A percentile compares a stretch with the other conserved stretches of the same genome.
phyloP scores from a whole-genome alignment of 1,140 invertebrate species.

The Cylas formicarius region DNA sequence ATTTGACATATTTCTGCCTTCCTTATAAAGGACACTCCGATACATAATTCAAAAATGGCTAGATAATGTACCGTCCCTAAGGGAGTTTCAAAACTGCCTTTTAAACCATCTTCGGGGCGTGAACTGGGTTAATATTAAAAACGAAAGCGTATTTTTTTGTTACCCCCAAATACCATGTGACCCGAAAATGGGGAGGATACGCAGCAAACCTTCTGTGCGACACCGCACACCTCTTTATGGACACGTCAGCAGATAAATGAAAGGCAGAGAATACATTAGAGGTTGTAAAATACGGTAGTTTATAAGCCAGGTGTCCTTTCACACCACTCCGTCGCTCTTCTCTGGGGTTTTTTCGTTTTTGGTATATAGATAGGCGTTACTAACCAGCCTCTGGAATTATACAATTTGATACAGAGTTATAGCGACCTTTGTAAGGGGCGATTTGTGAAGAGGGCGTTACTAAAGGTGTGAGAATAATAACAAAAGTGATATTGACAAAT shows the following conservation, averaged over 20 bases:
- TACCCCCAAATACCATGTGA: constrained; percentile 1
- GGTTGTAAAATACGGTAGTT: constrained; percentile 20
- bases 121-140: constrained; percentile 17
- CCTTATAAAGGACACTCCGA: neutral
- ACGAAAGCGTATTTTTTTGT: constrained; percentile 4
- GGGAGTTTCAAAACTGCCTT: constrained; percentile 14
- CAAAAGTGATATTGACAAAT: constrained; percentile 30
- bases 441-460: constrained; percentile 32
- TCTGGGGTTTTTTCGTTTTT: constrained; percentile 22
- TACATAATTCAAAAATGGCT: neutral
- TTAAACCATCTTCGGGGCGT: constrained; percentile 23
- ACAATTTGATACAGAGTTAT: constrained; percentile 36
- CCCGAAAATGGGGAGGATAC: constrained; percentile 20
- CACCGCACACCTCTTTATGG: constrained; percentile 22
- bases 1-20: too few species aligned
- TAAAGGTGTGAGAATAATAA: constrained; percentile 19
- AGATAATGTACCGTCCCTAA: too few species aligned
- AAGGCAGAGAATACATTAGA: constrained; percentile 20
- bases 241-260: constrained; percentile 14
- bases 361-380: constrained; percentile 33
- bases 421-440: constrained; percentile 21
- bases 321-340: constrained; percentile 23
- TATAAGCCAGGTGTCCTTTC: constrained; percentile 32
- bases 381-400: constrained; percentile 36
- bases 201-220: constrained; percentile 23